These are phyloP conservation scores for Alectura lathami DNA, from an alignment of 2,113 vertebrate genomes.

Conservation along the genomic window DNA sequence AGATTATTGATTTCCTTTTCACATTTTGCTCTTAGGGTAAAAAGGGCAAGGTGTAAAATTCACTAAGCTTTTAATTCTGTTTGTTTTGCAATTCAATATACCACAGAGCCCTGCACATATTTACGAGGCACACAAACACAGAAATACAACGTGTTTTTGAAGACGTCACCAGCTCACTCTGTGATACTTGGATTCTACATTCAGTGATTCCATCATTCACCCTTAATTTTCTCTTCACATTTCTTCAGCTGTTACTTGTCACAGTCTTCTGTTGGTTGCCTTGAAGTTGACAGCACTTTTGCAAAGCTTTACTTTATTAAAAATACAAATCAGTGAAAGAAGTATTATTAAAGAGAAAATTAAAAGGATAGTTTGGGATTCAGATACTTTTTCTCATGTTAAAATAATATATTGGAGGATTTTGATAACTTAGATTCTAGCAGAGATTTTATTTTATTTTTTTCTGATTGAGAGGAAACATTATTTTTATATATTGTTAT, in stretches of 20 bases:
- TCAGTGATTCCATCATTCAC: background rate
- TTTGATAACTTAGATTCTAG: background rate
- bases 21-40: background rate
- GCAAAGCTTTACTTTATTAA: background rate
- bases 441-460: background rate
- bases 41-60: slow-evolving; percentile 4
- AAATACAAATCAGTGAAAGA: background rate
- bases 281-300: background rate
- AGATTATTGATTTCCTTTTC: slow-evolving; percentile 33
- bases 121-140: background rate
- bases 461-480: background rate
- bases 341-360: background rate
- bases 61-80: background rate
- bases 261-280: background rate
- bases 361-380: background rate
- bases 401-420: background rate
- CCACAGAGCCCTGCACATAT: background rate
- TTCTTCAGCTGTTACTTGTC: slow-evolving; percentile 6
- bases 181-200: background rate
- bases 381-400: background rate
- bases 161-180: background rate
- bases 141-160: background rate
- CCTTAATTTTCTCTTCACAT: background rate
- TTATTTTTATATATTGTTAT: background rate
- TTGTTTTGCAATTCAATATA: background rate